Base-by-base conservation (phyloP, 2,888 invertebrate species). In the Alloplasta piceator region DNA sequence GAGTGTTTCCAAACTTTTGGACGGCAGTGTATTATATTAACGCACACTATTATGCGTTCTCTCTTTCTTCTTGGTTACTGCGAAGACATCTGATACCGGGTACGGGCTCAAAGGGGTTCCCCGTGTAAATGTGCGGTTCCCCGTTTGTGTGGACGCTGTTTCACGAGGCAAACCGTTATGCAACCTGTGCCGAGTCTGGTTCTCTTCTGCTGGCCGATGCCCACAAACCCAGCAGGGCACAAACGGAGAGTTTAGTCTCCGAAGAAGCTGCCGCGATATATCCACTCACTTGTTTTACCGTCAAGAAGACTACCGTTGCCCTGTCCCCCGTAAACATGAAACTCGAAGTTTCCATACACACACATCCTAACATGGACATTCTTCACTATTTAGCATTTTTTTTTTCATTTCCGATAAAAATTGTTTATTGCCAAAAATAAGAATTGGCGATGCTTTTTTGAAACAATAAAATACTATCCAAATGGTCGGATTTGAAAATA, bases 91-190 rank as follows among this genome's bases (percentile, higher is more conserved):
- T 61, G 80, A 80, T 75, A 80, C 66, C 55, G 60, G 46, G 70
- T 52, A 12, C 52, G 41, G 14, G 67, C 79, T 84, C 68, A 50
- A 80, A 79, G 58, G 50, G 48, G 46, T 6, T 46, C 14, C 66
- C 14, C 41, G 14, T 46, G 71, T 52, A 73, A 52, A 64, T 84
- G 79, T 52, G 52, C 6, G 52, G 52, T 26, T 26, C 26, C 26
- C 26, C 26, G 26, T 26, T 1, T 56, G 36, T 55, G 85, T 73
- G 61, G 78, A 86, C 78, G 82, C 82, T 87, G 85, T 86, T 87
- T 85, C 87, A 87, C 85, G 86, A 63, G 77, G 79, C 83, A 77
- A 86, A 89, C 89, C 89, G 89, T 89, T 89, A 89, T 89, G 88
- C 89, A 89, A 89, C 89, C 89, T 89, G 89, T 83, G 83, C 80